Percentiles rank a stretch among this genome's conserved stretches.
These are phyloP conservation scores for Orthonychiurus folsomi DNA, from an alignment of 2,888 invertebrate species.

Conservation along the genomic window DNA sequence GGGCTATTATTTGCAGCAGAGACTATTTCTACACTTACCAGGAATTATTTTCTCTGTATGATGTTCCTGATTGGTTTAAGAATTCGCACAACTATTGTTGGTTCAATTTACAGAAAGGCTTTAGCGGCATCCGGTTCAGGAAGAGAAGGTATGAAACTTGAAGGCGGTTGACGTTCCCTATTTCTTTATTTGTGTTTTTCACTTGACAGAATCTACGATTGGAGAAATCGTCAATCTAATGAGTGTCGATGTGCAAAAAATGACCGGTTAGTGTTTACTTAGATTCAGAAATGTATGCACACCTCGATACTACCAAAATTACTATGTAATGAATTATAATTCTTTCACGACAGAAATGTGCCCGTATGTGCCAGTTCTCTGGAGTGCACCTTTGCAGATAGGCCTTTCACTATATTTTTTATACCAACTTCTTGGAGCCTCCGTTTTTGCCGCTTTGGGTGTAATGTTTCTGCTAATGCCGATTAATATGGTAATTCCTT, in stretches of 20 bases:
- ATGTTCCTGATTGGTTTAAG: constrained; percentile 86
- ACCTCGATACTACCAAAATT: no score
- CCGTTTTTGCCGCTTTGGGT: constrained; percentile 83
- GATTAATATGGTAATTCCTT: constrained; percentile 45
- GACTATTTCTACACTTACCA: constrained; percentile 64
- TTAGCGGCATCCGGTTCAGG: constrained; percentile 10
- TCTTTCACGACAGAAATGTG: no score
- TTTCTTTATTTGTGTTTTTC: constrained; percentile 4
- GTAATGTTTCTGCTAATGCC: constrained; percentile 91
- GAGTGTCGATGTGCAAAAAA: constrained; percentile 83
- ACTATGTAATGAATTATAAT: no score
- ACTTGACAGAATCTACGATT: constrained; percentile 59
- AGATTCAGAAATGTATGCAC: no score
- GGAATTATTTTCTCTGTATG: constrained; percentile 78
- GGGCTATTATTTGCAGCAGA: constrained; percentile 57
- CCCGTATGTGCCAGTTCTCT: constrained; percentile 76
- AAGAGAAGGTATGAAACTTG: constrained; percentile 10
- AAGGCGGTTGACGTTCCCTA: background rate
- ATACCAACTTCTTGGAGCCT: constrained; percentile 69
- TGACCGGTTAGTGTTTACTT: no score
- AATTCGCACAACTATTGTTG: constrained; percentile 78
- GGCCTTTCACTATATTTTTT: constrained; percentile 71
- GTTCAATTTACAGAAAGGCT: constrained; percentile 77
- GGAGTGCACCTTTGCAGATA: constrained; percentile 84
- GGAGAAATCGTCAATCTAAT: constrained; percentile 88